Conservation (phyloP, 2,113 vertebrate species). For the Madoqua kirkii region DNA sequence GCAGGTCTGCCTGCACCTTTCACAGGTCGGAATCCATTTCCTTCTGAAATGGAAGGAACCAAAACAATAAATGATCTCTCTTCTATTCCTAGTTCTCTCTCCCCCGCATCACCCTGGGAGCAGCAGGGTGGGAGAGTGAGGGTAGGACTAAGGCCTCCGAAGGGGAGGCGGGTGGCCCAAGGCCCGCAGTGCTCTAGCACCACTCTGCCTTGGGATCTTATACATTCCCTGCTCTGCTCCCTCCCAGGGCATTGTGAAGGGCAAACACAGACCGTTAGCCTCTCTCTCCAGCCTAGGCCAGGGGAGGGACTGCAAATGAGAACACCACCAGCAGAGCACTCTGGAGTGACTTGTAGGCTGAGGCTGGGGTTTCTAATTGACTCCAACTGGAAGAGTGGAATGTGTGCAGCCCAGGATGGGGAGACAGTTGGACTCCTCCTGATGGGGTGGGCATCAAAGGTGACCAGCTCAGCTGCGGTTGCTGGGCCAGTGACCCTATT, state of each 20-base stretch:
- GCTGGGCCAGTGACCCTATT: not conserved
- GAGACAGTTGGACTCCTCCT: not conserved
- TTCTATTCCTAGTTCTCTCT: not conserved
- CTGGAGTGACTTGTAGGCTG: not conserved
- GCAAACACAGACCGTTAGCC: not conserved
- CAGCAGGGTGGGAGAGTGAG: not conserved
- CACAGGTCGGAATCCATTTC: constrained; percentile 36
- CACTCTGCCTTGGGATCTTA: not conserved
- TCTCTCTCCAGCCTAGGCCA: not conserved
- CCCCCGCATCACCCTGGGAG: not conserved
- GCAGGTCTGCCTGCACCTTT: not conserved
- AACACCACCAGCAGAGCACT: not conserved
- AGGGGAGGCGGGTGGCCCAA: too few relatives aligned
- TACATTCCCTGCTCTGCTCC: not conserved
- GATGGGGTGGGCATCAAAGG: not conserved
- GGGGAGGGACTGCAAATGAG: not conserved
- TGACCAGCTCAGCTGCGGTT: not conserved
- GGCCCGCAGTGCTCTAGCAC: not conserved
- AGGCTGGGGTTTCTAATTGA: not conserved
- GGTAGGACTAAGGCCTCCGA: not conserved
- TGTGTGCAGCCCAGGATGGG: not conserved
- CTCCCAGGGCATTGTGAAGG: not conserved
- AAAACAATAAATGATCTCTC: not conserved
- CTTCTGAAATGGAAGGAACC: constrained; percentile 29
- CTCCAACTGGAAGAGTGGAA: too few relatives aligned